phyloP scores from a whole-genome alignment of 1,140 invertebrate species.

The Conus ventricosus region DNA sequence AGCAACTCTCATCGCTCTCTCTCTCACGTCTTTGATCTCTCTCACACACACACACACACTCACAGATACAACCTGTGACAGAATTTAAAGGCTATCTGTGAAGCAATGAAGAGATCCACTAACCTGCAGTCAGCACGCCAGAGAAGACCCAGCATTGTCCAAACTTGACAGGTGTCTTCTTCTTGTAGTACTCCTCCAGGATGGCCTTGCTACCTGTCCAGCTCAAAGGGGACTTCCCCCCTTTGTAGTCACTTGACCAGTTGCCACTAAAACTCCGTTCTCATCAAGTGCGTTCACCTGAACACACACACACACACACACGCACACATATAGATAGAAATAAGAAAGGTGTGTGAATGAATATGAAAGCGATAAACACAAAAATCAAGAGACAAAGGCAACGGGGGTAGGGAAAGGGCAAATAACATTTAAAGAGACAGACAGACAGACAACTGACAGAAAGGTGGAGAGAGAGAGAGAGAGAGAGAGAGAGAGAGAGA shows the following conservation, averaged over 20 bases:
- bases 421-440: too few species aligned
- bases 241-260: conserved; percentile 83
- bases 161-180: conserved; percentile 83
- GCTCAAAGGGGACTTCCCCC: conserved; percentile 69
- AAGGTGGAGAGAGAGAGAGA: too few species aligned
- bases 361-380: too few species aligned
- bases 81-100: background rate
- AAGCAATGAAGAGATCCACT: background rate
- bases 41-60: background rate
- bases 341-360: too few species aligned
- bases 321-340: too few species aligned
- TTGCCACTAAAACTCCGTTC: conserved; percentile 82
- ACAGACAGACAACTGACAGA: too few species aligned
- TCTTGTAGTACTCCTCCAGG: conserved; percentile 52
- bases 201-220: conserved; percentile 61
- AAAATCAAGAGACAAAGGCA: too few species aligned
- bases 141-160: conserved; percentile 97
- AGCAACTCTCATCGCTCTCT: too few species aligned
- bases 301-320: too few species aligned
- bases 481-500: too few species aligned
- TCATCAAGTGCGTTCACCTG: conserved; percentile 78
- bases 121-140: conserved; percentile 86
- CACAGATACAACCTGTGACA: too few species aligned
- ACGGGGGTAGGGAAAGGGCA: too few species aligned
- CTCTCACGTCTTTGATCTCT: background rate